Base-by-base conservation (phyloP, 1,140 invertebrate species). In the Diploscapter pachys region DNA sequence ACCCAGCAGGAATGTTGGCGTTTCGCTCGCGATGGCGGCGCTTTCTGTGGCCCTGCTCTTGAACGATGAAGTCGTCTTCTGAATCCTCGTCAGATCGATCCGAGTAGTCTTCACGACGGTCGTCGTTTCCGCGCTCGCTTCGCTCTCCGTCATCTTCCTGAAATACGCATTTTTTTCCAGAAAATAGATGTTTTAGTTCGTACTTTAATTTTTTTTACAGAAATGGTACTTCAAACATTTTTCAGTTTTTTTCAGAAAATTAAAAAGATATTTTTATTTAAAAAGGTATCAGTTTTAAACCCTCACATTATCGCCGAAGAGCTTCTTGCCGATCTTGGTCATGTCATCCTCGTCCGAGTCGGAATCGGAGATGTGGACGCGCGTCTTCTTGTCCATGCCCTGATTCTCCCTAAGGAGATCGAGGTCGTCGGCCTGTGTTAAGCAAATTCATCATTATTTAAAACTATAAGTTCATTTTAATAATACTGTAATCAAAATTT, bases 371-470 rank as follows among this genome's bases (percentile, higher is more conserved):
- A 62, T 56, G 9, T 52, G n/a, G 6, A 71, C 75, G 52, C 72
- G 50, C n/a, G 54, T 57, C 55, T 61, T 65, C 52, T 67, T 71
- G 6, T 49, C 50, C 3, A 8, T 51, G 5, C 9, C 63, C 5
- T 54, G 64, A 90, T 99, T 99, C 87, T 98, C 96, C 86, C 98
- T 95, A 80, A 99, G 91, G 5, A 99, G 89, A 88, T 98, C 96
- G 86, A 95, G 96, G 89, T 98, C 96, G 83, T 98, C 96, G 86
- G 98, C 96, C 87, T 96, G 31, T 31, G 31, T 31, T 31, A 31
- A 31, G 31, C 31, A 1, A 31, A 31, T 31, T 31, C 31, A 31
- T 31, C 31, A 31, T 31, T 31, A 31, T 31, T 31, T 31, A 31
- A 31, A 31, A 31, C 31, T 31, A 31, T 31, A 31, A 31, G 31